These are phyloP conservation scores for Empidonax traillii DNA, from an alignment of 2,113 vertebrate genomes.

Conservation along the genomic window DNA sequence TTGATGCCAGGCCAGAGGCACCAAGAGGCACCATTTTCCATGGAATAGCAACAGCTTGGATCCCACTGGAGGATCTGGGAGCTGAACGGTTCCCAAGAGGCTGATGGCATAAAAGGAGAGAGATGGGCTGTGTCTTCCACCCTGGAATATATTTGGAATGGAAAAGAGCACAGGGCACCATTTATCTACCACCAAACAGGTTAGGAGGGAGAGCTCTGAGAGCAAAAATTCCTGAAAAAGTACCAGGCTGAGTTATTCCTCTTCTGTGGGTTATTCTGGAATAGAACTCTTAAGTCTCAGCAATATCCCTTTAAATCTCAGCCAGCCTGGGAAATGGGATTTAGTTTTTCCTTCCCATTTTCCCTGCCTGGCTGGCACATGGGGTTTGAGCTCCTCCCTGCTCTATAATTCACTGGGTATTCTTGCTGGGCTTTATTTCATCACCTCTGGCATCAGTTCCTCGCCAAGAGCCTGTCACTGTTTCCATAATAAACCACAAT, in stretches of 20 bases:
- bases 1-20: background rate
- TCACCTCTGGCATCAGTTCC: background rate
- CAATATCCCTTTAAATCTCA: background rate
- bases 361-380: background rate
- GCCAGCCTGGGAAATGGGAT: background rate
- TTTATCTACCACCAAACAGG: fast-evolving
- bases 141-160: background rate
- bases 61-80: background rate
- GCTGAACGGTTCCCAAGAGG: background rate
- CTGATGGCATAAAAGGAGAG: background rate
- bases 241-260: background rate
- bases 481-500: background rate
- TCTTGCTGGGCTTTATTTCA: background rate
- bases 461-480: background rate
- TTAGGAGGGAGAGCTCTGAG: background rate
- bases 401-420: background rate
- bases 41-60: background rate
- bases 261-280: background rate
- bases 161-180: background rate
- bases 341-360: background rate
- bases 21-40: background rate
- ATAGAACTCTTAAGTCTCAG: background rate
- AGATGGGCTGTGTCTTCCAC: background rate
- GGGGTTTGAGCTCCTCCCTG: background rate
- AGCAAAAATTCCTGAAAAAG: background rate